These are phyloP conservation scores for Aphelinus atriplicis DNA, from an alignment of 1,140 invertebrate species.

Conservation along the genomic window DNA sequence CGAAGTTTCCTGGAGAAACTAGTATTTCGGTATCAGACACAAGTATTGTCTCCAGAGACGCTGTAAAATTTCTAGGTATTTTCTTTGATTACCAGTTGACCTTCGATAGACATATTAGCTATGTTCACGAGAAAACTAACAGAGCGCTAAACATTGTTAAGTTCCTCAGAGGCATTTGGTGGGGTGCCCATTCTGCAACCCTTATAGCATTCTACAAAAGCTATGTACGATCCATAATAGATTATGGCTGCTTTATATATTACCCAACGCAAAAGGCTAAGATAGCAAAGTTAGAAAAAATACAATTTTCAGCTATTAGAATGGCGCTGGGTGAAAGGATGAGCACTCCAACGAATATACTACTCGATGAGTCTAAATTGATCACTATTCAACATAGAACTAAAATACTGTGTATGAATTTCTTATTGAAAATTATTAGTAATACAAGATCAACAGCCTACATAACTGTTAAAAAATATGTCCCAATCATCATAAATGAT, in stretches of 20 bases:
- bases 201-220: too few relatives aligned
- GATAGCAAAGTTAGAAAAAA: not conserved
- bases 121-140: not conserved
- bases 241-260: too few relatives aligned
- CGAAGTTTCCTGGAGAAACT: not conserved
- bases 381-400: not conserved
- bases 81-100: not conserved
- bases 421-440: not conserved
- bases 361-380: not conserved
- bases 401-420: not conserved
- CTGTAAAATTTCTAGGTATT: not conserved
- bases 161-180: not conserved
- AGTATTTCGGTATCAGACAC: not conserved
- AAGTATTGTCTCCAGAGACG: not conserved
- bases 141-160: constrained; percentile 10
- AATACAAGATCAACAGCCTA: too few relatives aligned
- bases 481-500: too few relatives aligned
- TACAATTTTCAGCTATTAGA: not conserved
- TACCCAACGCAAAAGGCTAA: not conserved
- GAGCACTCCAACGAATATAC: not conserved
- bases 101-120: not conserved
- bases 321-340: not conserved
- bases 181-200: not conserved
- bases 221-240: too few relatives aligned
- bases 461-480: too few relatives aligned